These are phyloP conservation scores for Ochropleura plecta DNA, from an alignment of 2,888 invertebrate species.

Conservation along the genomic window DNA sequence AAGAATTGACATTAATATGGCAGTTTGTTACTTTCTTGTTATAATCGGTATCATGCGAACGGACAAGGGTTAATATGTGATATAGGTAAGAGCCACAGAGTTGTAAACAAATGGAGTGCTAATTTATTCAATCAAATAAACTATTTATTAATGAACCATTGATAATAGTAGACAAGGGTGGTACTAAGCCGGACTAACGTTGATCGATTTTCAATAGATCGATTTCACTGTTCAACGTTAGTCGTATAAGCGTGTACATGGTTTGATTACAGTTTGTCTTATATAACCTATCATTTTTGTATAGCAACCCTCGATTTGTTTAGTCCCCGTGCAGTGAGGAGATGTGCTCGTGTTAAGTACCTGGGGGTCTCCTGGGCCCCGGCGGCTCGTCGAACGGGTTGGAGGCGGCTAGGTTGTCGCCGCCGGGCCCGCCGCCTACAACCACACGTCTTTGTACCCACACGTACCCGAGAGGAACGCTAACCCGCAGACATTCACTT, in stretches of 20 bases:
- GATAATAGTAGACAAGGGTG: no score
- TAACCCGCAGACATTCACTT: slow-evolving; percentile 49
- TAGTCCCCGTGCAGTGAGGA: slow-evolving; percentile 70
- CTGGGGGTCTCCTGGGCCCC: slow-evolving; percentile 89
- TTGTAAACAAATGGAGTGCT: slow-evolving; percentile 74
- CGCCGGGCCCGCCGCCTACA: slow-evolving; percentile 89
- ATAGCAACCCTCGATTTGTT: slow-evolving; percentile 26
- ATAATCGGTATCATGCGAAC: slow-evolving; percentile 73
- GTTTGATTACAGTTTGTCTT: background rate
- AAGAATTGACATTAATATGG: background rate
- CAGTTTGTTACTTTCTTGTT: slow-evolving; percentile 15
- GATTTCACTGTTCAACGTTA: no score
- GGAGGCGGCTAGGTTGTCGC: slow-evolving; percentile 95
- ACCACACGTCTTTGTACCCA: slow-evolving; percentile 78
- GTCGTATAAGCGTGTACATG: no score
- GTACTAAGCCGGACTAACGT: no score
- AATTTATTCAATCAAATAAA: background rate
- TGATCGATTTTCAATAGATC: no score
- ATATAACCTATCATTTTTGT: background rate
- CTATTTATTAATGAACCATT: no score
- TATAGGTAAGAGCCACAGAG: slow-evolving; percentile 71
- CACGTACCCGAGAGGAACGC: slow-evolving; percentile 66
- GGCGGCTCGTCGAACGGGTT: slow-evolving; percentile 96
- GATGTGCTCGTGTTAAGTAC: slow-evolving; percentile 81
- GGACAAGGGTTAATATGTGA: slow-evolving; percentile 75